Conservation (phyloP, 2,888 invertebrate species). For the Synergus laeviventris region DNA sequence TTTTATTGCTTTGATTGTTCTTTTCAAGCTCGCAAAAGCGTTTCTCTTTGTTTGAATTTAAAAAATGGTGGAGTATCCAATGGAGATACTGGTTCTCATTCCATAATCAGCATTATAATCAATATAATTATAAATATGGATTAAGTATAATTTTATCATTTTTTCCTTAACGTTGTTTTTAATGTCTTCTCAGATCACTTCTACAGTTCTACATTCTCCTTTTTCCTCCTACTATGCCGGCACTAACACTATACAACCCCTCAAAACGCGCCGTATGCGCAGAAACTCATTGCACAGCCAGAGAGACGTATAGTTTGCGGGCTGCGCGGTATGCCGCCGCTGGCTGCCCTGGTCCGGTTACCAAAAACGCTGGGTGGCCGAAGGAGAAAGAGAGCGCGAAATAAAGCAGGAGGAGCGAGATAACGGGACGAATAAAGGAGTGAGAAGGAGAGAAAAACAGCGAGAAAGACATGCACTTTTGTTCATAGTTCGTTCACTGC, state of each 20-base stretch:
- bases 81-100: background rate
- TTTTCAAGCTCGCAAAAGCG: background rate
- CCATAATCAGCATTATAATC: background rate
- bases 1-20: conserved; percentile 2
- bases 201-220: too few species aligned
- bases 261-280: background rate
- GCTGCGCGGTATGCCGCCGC: conserved; percentile 27
- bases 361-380: conserved; percentile 39
- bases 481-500: background rate
- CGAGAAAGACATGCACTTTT: conserved; percentile 27
- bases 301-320: conserved; percentile 29
- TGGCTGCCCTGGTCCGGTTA: conserved; percentile 38
- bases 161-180: background rate
- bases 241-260: background rate
- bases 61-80: too few species aligned
- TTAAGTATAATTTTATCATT: background rate
- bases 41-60: background rate
- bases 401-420: conserved; percentile 16
- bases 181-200: background rate
- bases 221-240: background rate
- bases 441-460: conserved; percentile 14
- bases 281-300: conserved; percentile 8
- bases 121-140: background rate
- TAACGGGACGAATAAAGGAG: conserved; percentile 35
- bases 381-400: conserved; percentile 32